Evolutionary conservation across 2,113 vertebrate species (phyloP).

Genomic region (Conger conger): DNA sequence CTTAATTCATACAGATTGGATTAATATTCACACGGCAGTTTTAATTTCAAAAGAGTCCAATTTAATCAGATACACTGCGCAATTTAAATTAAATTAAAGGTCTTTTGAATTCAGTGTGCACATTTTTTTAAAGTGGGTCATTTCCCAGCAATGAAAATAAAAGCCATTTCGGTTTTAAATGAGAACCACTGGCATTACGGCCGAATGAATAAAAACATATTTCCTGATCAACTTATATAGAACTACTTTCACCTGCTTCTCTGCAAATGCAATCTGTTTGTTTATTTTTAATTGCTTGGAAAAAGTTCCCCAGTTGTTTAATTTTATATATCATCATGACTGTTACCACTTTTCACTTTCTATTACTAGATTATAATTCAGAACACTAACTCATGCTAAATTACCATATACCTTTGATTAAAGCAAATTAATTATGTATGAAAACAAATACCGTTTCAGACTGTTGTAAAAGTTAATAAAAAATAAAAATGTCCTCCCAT

Average conservation of each 20-base stretch:
- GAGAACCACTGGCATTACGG: background rate
- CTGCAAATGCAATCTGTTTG: conserved; percentile 42
- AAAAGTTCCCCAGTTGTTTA: conserved; percentile 18
- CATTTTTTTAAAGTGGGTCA: conserved; percentile 57
- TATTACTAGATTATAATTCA: background rate
- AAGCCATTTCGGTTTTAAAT: background rate
- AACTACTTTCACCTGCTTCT: conserved; percentile 50
- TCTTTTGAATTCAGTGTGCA: conserved; percentile 51
- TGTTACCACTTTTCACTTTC: conserved; percentile 9
- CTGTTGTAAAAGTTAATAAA: background rate
- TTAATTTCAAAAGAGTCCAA: conserved; percentile 48
- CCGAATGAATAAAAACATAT: conserved; percentile 13
- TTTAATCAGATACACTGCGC: conserved; percentile 54
- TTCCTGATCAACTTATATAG: conserved; percentile 40
- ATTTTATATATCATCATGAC: conserved; percentile 30
- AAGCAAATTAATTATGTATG: background rate
- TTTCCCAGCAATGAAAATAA: conserved; percentile 37
- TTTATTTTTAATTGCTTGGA: conserved; percentile 43
- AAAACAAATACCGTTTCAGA: background rate
- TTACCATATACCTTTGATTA: background rate
- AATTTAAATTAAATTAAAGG: conserved; percentile 56
- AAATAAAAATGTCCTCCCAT: background rate
- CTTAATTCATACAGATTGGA: conserved; percentile 51
- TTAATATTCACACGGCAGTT: conserved; percentile 53
- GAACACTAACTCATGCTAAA: background rate